phyloP scores from a whole-genome alignment of 1,140 invertebrate species.

The Neelides sp. region DNA sequence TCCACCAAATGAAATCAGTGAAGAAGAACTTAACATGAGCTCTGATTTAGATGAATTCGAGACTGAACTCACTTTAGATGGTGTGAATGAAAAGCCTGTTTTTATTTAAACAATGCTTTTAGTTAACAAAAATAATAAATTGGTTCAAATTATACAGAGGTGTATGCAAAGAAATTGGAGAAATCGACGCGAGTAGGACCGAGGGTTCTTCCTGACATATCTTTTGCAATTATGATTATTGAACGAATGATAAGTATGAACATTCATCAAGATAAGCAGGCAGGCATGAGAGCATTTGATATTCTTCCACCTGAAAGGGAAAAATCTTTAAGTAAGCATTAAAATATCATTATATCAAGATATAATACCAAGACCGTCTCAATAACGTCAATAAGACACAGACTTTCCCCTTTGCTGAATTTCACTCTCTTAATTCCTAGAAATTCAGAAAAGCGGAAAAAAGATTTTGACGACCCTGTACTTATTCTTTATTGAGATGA shows the following conservation, averaged over 20 bases:
- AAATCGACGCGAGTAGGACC: slow-evolving; percentile 5
- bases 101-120: neutral
- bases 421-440: too few species aligned
- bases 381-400: neutral
- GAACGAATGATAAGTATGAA: slow-evolving; percentile 26
- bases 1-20: slow-evolving; percentile 1
- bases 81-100: neutral
- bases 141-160: neutral
- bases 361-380: neutral
- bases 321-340: neutral
- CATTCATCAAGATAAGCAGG: slow-evolving; percentile 17
- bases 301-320: slow-evolving; percentile 6
- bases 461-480: too few species aligned
- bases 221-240: slow-evolving; percentile 11
- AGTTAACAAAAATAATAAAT: neutral
- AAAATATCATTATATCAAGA: neutral
- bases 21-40: slow-evolving; percentile 11
- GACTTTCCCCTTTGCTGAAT: neutral
- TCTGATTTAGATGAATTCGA: slow-evolving; percentile 23
- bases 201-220: slow-evolving; percentile 16
- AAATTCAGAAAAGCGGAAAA: neutral
- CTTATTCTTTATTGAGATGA: neutral
- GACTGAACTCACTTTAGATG: slow-evolving; percentile 9
- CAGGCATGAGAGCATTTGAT: slow-evolving; percentile 21
- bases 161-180: neutral